Percentiles rank a stretch among this genome's conserved stretches.
Evolutionary conservation across 2,113 vertebrate genomes (phyloP).

Genomic region (Emydura subglobosa): DNA sequence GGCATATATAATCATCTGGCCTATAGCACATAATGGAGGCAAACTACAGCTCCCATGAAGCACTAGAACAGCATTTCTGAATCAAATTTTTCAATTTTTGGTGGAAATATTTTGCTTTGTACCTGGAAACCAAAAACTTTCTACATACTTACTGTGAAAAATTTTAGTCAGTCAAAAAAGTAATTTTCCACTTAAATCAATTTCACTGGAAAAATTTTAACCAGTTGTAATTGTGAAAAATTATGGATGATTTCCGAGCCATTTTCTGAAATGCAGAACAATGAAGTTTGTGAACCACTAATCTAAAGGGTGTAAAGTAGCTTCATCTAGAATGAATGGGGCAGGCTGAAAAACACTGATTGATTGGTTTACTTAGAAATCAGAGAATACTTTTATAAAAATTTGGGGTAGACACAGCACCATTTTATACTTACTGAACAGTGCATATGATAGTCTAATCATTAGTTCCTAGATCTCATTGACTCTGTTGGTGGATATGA

Average conservation of each 20-base stretch:
- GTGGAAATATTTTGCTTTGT: too few species aligned
- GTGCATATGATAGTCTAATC: not conserved
- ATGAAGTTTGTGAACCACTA: not conserved
- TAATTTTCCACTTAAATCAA: not conserved
- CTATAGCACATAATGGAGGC: too few species aligned
- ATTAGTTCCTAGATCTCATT: not conserved
- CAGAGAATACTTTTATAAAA: not conserved
- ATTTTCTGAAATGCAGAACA: not conserved
- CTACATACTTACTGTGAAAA: too few species aligned
- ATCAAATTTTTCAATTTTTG: too few species aligned
- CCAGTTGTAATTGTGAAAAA: not conserved
- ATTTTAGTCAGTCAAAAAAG: too few species aligned
- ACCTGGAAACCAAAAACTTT: too few species aligned
- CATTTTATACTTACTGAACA: not conserved
- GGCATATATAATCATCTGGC: too few species aligned
- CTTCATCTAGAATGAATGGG: not conserved
- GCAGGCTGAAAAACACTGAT: not conserved
- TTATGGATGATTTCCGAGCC: not conserved
- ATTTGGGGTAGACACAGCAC: not conserved
- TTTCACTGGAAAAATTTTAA: not conserved
- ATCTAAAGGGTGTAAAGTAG: not conserved
- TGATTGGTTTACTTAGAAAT: not conserved
- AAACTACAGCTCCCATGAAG: too few species aligned
- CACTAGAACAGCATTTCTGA: too few species aligned
- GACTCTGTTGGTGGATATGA: not conserved